Evolutionary conservation across 2,888 invertebrate species (phyloP).

Genomic region (Melieria crassipennis): DNA sequence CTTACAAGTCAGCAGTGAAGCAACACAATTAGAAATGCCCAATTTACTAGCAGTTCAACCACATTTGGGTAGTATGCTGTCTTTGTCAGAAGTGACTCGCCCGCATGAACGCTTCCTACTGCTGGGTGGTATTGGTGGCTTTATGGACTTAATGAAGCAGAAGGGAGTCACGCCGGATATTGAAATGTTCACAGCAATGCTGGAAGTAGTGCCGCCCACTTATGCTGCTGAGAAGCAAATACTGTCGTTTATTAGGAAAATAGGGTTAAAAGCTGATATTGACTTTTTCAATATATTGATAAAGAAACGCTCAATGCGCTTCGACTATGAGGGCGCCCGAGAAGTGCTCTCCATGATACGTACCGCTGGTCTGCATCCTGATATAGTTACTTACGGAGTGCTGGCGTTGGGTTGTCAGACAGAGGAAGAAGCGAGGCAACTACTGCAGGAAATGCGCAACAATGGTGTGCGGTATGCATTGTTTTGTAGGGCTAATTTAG

Average conservation of each 20-base stretch:
- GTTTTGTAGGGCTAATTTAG: constrained; percentile 2
- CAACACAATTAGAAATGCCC: constrained; percentile 66
- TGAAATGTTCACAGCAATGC: constrained; percentile 80
- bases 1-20: constrained; percentile 15
- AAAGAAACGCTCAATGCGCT: constrained; percentile 78
- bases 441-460: constrained; percentile 77
- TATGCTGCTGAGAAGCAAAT: constrained; percentile 76
- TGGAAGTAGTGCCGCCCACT: constrained; percentile 77
- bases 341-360: constrained; percentile 70
- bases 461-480: constrained; percentile 71
- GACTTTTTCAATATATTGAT: constrained; percentile 89
- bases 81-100: constrained; percentile 70
- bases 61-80: constrained; percentile 71
- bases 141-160: constrained; percentile 78
- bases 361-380: constrained; percentile 70
- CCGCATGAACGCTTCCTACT: constrained; percentile 77
- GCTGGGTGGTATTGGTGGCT: constrained; percentile 79
- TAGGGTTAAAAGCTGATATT: constrained; percentile 75
- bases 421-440: constrained; percentile 71
- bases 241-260: constrained; percentile 71
- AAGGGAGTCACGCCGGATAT: constrained; percentile 77
- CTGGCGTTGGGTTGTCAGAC: constrained; percentile 81
- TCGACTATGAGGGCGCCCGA: constrained; percentile 76
- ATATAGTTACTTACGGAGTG: constrained; percentile 87
- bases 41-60: constrained; percentile 74